phyloP scores from a whole-genome alignment of 2,797 vertebrate species.

The Poecile montanus region DNA sequence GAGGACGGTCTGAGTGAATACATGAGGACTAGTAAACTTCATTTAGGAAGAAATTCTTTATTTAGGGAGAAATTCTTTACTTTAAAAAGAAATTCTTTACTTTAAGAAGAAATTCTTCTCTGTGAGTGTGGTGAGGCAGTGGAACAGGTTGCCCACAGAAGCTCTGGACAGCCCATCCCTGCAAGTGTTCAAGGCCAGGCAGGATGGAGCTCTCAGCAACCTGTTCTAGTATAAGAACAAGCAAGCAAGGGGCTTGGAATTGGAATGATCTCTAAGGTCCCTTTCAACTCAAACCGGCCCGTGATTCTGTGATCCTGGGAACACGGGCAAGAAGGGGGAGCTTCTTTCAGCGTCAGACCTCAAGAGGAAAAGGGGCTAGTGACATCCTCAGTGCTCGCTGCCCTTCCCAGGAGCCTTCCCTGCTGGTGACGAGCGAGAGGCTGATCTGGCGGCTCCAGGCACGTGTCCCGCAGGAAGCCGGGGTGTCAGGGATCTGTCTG shows the following conservation, averaged over 20 bases:
- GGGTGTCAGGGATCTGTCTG: neutral
- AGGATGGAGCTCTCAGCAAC: neutral
- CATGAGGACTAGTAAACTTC: neutral
- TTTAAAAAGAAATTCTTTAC: no score
- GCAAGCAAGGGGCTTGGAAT: neutral
- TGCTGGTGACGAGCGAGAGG: accelerated
- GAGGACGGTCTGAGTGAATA: accelerated
- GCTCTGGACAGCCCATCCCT: neutral
- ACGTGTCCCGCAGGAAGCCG: neutral
- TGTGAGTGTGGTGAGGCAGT: neutral
- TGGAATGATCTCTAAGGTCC: neutral
- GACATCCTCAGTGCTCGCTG: accelerated
- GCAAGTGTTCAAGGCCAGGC: neutral
- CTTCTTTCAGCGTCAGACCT: accelerated
- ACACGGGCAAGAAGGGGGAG: neutral
- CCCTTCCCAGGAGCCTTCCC: neutral
- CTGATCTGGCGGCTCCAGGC: neutral
- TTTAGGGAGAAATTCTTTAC: neutral
- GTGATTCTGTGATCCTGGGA: neutral
- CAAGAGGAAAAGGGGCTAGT: neutral
- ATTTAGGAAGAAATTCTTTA: neutral
- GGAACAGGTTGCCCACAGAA: neutral
- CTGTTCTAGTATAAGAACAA: neutral
- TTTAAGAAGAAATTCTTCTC: neutral
- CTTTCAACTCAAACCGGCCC: neutral